phyloP scores from a whole-genome alignment of 1,140 invertebrate species.

The Fragariocoptes setiger region DNA sequence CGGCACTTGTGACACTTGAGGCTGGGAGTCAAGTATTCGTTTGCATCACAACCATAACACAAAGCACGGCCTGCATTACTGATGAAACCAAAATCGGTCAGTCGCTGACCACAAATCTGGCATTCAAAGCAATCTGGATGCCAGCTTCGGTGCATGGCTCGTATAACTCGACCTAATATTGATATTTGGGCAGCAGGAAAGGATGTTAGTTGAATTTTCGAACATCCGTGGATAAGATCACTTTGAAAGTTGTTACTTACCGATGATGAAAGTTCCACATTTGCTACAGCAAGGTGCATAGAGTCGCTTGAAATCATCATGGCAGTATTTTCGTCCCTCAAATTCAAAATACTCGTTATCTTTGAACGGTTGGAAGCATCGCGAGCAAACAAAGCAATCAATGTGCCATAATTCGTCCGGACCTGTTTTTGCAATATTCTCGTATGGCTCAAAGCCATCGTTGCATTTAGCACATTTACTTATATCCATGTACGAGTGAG shows the following conservation, averaged over 20 bases:
- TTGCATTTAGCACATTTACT: not conserved
- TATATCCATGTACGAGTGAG: not conserved
- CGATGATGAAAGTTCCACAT: slow-evolving; percentile 18
- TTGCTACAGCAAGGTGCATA: slow-evolving; percentile 22
- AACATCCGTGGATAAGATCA: too few relatives aligned
- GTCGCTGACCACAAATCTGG: slow-evolving; percentile 17
- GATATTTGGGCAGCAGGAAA: too few relatives aligned
- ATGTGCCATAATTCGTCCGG: not conserved
- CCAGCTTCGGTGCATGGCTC: slow-evolving; percentile 24
- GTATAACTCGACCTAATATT: slow-evolving; percentile 18
- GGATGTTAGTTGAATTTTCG: too few relatives aligned
- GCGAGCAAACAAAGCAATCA: not conserved
- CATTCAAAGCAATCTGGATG: slow-evolving; percentile 25
- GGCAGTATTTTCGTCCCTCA: slow-evolving; percentile 24
- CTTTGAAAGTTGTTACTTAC: too few relatives aligned
- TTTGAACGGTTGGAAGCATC: not conserved
- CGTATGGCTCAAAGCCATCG: not conserved
- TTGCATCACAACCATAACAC: slow-evolving; percentile 22
- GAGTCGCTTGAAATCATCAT: slow-evolving; percentile 23
- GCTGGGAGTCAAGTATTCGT: slow-evolving; percentile 20
- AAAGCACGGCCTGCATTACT: slow-evolving; percentile 21
- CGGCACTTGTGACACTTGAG: slow-evolving; percentile 24
- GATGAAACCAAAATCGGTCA: slow-evolving; percentile 22
- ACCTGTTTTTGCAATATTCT: not conserved
- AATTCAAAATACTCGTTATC: slow-evolving; percentile 16